A percentile compares a stretch with the other conserved stretches of the same genome.
Conservation (phyloP, 2,888 invertebrate genomes). For the Hirtodrosophila cameraria region DNA sequence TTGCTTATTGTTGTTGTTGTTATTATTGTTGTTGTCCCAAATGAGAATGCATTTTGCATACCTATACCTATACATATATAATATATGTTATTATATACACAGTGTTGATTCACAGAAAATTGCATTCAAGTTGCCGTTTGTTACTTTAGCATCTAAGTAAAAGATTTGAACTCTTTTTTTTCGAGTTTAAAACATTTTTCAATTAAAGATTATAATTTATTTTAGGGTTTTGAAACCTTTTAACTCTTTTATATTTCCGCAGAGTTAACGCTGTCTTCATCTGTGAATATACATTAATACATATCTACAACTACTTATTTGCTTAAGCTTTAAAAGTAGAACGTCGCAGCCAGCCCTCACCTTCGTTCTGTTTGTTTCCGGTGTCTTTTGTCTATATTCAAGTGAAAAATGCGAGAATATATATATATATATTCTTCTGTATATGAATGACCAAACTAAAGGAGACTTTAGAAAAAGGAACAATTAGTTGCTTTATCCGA, state of each 20-base stretch:
- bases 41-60: slow-evolving; percentile 40
- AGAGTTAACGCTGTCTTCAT: neutral
- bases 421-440: too few species aligned
- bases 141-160: neutral
- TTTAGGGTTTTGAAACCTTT: slow-evolving; percentile 50
- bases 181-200: slow-evolving; percentile 7
- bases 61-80: slow-evolving; percentile 6
- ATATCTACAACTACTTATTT: slow-evolving; percentile 10
- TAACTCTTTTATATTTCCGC: slow-evolving; percentile 8
- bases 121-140: neutral
- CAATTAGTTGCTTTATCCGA: too few species aligned
- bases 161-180: slow-evolving; percentile 5
- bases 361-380: slow-evolving; percentile 40
- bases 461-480: too few species aligned
- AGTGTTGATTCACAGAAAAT: slow-evolving; percentile 1
- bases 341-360: slow-evolving; percentile 41
- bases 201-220: too few species aligned
- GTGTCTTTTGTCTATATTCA: slow-evolving; percentile 25
- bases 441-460: too few species aligned
- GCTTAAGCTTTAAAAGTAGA: slow-evolving; percentile 38
- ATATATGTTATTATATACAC: too few species aligned
- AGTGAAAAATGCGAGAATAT: slow-evolving; percentile 14
- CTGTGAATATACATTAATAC: neutral
- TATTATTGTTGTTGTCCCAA: slow-evolving; percentile 30
- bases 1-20: slow-evolving; percentile 30